Evolutionary conservation across 2,797 vertebrate species (phyloP), one percentile per base, ranked within the genome.

Genomic region (Enteromius fasciolatus): DNA sequence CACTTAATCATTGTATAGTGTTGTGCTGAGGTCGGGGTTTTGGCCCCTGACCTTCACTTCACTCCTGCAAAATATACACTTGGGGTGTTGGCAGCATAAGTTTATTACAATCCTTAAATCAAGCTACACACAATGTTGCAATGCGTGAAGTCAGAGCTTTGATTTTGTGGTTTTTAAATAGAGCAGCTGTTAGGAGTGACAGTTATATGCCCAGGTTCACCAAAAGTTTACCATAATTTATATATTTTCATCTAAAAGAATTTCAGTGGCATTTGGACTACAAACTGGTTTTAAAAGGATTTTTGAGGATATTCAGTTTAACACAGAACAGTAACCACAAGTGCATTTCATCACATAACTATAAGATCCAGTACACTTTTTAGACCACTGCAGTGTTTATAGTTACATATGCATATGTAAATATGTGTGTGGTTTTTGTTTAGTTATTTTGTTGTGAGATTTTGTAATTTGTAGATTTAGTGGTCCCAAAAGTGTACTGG

Each of bases 101-200:
- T 89, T 81, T 87, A 74, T 87, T 77, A 88, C 85, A 88, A 81
- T 83, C 73, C 84, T 80, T 90, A 88, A 90, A 90, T 91, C 87
- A 87, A 68, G 66, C 57, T 83, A 76, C 78, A 76, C 78, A 86
- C 74, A 80, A 76, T 82, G 76, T 83, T 75, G 72, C 28, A 63
- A 18, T 9, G 28, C 31, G 54, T 31, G 23, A 17, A 72, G 41
- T 6, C 36, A 59, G 50, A 74, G 31, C 67, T 70, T 80, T 46
- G 78, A 80, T 74, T 74, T 67, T 28, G 59, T 61, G 20, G 4
- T 31, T 59, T 78, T 66, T 54, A n/a, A 48, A 63, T 44, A 23
- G 23, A 74, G 41, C 81, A 80, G 52, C 54, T 85, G 76, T 64
- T 50, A 61, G 8, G 25, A 44, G 66, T 18, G n/a, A 74, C 59